These are phyloP conservation scores for Brachionus plicatilis DNA, from an alignment of 1,140 invertebrate species.

Conservation along the genomic window DNA sequence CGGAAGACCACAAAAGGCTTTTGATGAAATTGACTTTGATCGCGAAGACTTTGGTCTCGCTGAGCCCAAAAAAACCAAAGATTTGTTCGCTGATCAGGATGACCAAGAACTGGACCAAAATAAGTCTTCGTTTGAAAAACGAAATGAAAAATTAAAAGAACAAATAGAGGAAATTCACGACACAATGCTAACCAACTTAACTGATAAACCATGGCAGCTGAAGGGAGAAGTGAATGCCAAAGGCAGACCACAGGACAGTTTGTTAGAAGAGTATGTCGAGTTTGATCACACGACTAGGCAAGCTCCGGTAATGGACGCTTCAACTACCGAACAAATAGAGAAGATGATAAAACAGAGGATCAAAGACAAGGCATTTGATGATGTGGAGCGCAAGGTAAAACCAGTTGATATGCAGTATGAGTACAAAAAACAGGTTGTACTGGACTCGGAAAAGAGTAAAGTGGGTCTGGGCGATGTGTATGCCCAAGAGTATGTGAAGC, in stretches of 20 bases:
- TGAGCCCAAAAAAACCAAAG: background rate
- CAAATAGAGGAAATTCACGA: conserved; percentile 74
- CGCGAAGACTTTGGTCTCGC: conserved; percentile 34
- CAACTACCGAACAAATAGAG: conserved; percentile 78
- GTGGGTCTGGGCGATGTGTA: conserved; percentile 87
- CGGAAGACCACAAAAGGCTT: background rate
- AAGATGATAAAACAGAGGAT: conserved; percentile 83
- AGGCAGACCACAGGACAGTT: conserved; percentile 77
- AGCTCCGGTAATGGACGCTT: conserved; percentile 81
- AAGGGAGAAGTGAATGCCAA: conserved; percentile 76
- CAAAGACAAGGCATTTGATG: conserved; percentile 85
- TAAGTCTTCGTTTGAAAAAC: conserved; percentile 11
- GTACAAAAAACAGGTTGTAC: conserved; percentile 79
- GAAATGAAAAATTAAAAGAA: background rate
- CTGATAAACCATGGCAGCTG: conserved; percentile 84
- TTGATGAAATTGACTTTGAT: conserved; percentile 39
- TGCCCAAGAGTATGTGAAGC: conserved; percentile 79
- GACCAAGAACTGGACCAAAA: background rate
- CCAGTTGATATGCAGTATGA: conserved; percentile 73
- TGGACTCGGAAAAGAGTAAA: conserved; percentile 93
- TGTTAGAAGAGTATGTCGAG: conserved; percentile 82
- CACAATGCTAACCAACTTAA: conserved; percentile 58
- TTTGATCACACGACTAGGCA: conserved; percentile 73
- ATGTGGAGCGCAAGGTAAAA: conserved; percentile 83
- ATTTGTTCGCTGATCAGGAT: background rate